Evolutionary conservation across 1,140 invertebrate genomes (phyloP).

Genomic region (Drosophila lacertosa): DNA sequence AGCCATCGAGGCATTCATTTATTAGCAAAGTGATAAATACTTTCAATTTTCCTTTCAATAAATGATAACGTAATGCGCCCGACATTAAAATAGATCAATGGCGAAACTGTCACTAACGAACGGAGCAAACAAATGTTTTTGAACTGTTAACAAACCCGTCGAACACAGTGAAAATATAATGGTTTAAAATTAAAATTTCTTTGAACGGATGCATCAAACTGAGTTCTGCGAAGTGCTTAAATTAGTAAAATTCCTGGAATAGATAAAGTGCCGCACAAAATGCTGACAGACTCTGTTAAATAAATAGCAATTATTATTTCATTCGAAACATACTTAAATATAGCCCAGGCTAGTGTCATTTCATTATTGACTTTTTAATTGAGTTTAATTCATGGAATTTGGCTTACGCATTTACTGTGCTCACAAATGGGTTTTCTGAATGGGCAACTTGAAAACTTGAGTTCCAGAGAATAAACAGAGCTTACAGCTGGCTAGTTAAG

Average conservation of each 20-base stretch:
- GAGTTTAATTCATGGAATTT: no score
- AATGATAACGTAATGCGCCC: constrained; percentile 75
- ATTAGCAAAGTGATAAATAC: constrained; percentile 81
- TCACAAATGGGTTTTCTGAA: no score
- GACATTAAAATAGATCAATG: constrained; percentile 78
- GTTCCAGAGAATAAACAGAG: no score
- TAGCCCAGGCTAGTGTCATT: no score
- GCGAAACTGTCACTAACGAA: constrained; percentile 40
- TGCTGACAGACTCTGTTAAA: background rate
- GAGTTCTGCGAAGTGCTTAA: background rate
- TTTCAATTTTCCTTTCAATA: constrained; percentile 80
- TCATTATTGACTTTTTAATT: no score
- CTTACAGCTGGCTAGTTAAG: no score
- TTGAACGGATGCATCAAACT: background rate
- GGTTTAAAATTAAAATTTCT: background rate
- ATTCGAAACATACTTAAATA: background rate
- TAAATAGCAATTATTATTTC: background rate
- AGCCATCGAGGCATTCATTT: constrained; percentile 72
- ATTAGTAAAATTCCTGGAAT: background rate
- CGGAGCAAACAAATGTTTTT: constrained; percentile 9
- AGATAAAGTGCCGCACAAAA: background rate
- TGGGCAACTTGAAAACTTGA: no score
- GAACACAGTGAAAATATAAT: constrained; percentile 2
- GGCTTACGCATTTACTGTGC: no score
- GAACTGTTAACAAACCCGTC: constrained; percentile 24